Evolutionary conservation across 2,797 vertebrate species (phyloP).

Genomic region (Atherinosoma microstoma): DNA sequence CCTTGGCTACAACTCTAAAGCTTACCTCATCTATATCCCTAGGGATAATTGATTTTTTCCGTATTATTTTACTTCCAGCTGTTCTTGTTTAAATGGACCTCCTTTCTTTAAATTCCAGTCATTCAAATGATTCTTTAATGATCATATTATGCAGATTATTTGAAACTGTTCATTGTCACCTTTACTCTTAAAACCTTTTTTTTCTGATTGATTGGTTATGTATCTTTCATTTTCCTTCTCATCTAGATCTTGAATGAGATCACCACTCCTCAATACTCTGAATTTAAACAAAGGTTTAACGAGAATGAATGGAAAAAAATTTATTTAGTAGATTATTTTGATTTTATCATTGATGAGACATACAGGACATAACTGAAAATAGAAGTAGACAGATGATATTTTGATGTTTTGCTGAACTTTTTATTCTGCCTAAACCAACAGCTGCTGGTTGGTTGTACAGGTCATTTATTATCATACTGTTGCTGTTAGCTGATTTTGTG

Average conservation of each 20-base stretch:
- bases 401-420: not conserved
- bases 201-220: not conserved
- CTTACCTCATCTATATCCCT: no score
- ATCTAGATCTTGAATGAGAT: not conserved
- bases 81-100: no score
- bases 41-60: no score
- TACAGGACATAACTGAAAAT: not conserved
- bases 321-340: not conserved
- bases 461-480: slow-evolving; percentile 28
- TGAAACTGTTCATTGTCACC: not conserved
- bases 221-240: not conserved
- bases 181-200: not conserved
- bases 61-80: no score
- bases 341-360: not conserved
- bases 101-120: no score
- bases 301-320: not conserved
- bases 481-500: slow-evolving; percentile 25
- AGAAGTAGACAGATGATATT: not conserved
- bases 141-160: no score
- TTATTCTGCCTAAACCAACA: not conserved
- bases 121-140: no score
- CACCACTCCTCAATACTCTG: not conserved
- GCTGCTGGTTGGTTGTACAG: slow-evolving; percentile 13
- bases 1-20: no score
- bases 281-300: not conserved